Conservation (phyloP, 1,140 invertebrate species). For the Drosophila punjabiensis region DNA sequence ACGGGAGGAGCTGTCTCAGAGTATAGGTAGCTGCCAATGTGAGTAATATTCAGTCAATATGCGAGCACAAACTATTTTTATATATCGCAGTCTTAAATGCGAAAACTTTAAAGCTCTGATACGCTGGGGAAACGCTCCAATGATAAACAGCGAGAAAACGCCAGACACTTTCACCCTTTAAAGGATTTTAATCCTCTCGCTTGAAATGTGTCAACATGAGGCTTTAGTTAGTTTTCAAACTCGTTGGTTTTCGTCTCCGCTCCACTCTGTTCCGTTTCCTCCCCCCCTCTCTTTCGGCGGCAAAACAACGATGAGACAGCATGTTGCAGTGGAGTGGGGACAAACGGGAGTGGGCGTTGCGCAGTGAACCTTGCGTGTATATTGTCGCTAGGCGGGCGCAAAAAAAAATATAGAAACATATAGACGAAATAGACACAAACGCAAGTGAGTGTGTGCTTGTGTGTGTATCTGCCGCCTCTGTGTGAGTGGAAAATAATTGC, state of each 20-base stretch:
- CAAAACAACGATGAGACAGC: constrained; percentile 79
- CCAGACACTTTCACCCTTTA: constrained; percentile 77
- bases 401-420: constrained; percentile 38
- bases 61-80: constrained; percentile 66
- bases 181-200: constrained; percentile 56
- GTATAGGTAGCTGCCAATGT: constrained; percentile 9
- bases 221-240: constrained; percentile 45
- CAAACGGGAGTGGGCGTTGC: constrained; percentile 53
- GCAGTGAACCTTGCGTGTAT: constrained; percentile 78
- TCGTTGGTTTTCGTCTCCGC: constrained; percentile 34
- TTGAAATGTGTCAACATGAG: constrained; percentile 77
- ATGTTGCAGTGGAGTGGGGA: constrained; percentile 62
- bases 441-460: constrained; percentile 15
- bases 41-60: constrained; percentile 66
- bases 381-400: constrained; percentile 67
- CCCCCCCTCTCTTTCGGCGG: constrained; percentile 47
- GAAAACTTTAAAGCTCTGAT: constrained; percentile 54
- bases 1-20: constrained; percentile 34
- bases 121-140: constrained; percentile 1
- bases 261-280: constrained; percentile 5
- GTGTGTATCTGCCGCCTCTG: constrained; percentile 31
- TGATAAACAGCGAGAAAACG: constrained; percentile 23
- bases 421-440: constrained; percentile 44
- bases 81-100: constrained; percentile 26
- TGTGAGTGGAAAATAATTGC: constrained; percentile 65